Percentiles rank a stretch among this genome's conserved stretches.
Evolutionary conservation across 2,888 invertebrate genomes (phyloP).

Genomic region (Catocala sponsa): DNA sequence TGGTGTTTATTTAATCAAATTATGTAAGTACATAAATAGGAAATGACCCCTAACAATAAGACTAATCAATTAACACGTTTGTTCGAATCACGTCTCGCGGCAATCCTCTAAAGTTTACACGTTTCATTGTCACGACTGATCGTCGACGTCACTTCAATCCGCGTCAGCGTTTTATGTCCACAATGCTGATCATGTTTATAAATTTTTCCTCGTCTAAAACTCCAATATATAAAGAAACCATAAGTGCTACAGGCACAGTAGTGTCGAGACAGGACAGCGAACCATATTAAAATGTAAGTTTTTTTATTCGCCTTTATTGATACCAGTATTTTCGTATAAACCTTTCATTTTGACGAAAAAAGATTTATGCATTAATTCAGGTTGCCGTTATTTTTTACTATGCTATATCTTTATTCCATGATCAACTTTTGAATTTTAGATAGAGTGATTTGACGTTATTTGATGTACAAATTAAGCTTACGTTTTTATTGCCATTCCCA

Average conservation of each 20-base stretch:
- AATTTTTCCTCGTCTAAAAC: conserved; percentile 63
- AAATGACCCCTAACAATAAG: not conserved
- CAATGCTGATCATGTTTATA: conserved; percentile 45
- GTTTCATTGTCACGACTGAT: conserved; percentile 48
- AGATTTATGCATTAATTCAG: too few species aligned
- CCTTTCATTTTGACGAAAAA: too few species aligned
- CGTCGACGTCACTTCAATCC: conserved; percentile 3
- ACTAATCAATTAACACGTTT: conserved; percentile 54
- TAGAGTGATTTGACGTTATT: too few species aligned
- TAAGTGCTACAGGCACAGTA: conserved; percentile 59
- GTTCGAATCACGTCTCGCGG: conserved; percentile 39
- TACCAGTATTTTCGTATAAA: not conserved
- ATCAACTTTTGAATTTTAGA: too few species aligned
- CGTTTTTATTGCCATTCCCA: too few species aligned
- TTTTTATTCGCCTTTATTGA: not conserved
- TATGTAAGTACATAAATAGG: too few species aligned
- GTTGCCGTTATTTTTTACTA: too few species aligned
- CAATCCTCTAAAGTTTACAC: conserved; percentile 56
- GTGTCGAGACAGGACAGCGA: conserved; percentile 48
- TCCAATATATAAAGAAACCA: conserved; percentile 71
- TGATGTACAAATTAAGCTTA: too few species aligned
- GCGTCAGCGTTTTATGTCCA: conserved; percentile 61
- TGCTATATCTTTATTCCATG: too few species aligned
- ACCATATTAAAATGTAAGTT: conserved; percentile 56
- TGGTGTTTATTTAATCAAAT: too few species aligned